Conservation (phyloP, 92 coral and sea anemone species). For the Phenganax marumi region DNA sequence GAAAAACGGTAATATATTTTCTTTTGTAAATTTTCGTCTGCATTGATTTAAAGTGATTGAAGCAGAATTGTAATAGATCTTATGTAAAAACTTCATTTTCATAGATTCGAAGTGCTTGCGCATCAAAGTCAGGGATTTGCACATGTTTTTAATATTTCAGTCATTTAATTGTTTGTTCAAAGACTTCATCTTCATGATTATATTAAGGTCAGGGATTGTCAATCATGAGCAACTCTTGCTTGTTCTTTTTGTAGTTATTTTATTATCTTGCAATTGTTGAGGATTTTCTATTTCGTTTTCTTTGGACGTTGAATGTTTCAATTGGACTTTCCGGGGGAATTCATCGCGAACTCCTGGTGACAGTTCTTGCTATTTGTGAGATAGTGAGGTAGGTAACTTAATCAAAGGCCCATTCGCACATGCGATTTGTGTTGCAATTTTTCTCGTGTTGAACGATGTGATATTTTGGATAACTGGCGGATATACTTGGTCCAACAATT, state of each 20-base stretch:
- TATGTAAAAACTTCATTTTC: no score
- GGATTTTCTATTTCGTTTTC: conserved; percentile 76
- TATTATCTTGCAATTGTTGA: conserved; percentile 92
- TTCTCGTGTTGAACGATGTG: no score
- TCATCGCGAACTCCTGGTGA: conserved; percentile 81
- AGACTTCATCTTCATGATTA: no score
- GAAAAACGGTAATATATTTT: background rate
- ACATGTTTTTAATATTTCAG: background rate
- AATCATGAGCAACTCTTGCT: background rate
- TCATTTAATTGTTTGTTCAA: no score
- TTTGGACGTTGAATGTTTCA: conserved; percentile 95
- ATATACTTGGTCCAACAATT: no score
- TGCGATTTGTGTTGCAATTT: no score
- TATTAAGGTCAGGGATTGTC: background rate
- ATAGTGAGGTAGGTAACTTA: conserved; percentile 88
- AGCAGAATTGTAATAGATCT: no score
- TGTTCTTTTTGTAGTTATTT: conserved; percentile 53
- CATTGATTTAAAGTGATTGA: no score
- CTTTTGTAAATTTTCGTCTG: background rate
- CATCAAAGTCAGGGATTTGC: background rate
- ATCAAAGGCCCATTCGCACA: no score
- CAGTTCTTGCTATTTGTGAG: conserved; percentile 78
- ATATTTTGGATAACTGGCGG: no score
- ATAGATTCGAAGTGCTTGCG: no score
- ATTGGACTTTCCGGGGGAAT: conserved; percentile 78